Evolutionary conservation across 2,888 invertebrate genomes (phyloP).

Genomic region (Xanthorhoe designata): DNA sequence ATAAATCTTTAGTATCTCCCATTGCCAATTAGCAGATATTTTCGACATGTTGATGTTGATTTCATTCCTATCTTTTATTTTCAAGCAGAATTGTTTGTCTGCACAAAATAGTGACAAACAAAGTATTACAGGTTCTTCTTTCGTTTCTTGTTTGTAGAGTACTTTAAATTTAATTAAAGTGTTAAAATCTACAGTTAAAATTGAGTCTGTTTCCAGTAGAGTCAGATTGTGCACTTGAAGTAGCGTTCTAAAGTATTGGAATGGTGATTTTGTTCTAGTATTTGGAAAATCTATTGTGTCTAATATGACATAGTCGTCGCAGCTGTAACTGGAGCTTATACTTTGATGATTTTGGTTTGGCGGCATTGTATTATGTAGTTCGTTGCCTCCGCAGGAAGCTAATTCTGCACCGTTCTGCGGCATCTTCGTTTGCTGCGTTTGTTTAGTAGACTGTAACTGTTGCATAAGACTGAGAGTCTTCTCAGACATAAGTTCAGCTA

Average conservation of each 20-base stretch:
- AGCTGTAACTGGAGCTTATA: neutral
- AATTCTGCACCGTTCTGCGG: slow-evolving; percentile 10
- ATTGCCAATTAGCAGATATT: slow-evolving; percentile 74
- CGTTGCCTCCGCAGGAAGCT: neutral
- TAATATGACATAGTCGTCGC: slow-evolving; percentile 54
- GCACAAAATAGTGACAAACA: slow-evolving; percentile 59
- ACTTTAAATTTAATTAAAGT: slow-evolving; percentile 72
- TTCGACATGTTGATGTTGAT: slow-evolving; percentile 57
- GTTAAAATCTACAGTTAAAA: slow-evolving; percentile 46
- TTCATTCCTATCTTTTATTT: slow-evolving; percentile 58
- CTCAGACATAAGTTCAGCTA: slow-evolving; percentile 69
- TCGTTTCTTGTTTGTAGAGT: slow-evolving; percentile 61
- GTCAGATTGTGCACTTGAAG: slow-evolving; percentile 61
- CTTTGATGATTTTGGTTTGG: slow-evolving; percentile 8
- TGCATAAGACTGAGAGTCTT: slow-evolving; percentile 49
- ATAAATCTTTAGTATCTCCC: slow-evolving; percentile 73
- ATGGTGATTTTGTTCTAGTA: slow-evolving; percentile 66
- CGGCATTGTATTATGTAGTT: neutral
- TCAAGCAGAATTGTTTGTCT: slow-evolving; percentile 61
- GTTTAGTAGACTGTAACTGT: slow-evolving; percentile 20
- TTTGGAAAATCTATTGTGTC: slow-evolving; percentile 70
- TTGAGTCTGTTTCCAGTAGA: slow-evolving; percentile 54
- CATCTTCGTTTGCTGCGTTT: slow-evolving; percentile 19
- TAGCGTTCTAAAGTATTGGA: slow-evolving; percentile 65
- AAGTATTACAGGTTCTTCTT: slow-evolving; percentile 56